Evolutionary conservation across 2,888 invertebrate species (phyloP).

Genomic region (Ceraclea dissimilis): DNA sequence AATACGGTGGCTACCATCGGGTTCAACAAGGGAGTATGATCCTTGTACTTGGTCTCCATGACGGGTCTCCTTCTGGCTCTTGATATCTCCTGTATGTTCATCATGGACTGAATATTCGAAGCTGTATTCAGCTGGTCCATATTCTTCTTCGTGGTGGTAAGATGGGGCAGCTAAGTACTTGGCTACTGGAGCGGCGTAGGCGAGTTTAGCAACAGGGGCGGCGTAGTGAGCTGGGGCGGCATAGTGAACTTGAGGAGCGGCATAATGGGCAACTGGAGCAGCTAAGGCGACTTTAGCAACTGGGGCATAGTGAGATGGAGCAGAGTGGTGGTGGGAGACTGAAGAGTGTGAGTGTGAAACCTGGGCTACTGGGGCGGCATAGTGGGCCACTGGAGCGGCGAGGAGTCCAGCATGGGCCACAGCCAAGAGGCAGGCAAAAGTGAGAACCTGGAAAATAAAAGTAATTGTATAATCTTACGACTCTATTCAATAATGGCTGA

Average conservation of each 20-base stretch:
- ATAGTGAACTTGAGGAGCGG: constrained; percentile 10
- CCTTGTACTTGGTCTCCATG: constrained; percentile 41
- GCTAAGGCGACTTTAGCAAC: constrained; percentile 3
- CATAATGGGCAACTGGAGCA: constrained; percentile 6
- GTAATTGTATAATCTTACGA: too few species aligned
- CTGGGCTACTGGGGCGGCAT: constrained; percentile 8
- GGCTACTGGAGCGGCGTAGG: constrained; percentile 17
- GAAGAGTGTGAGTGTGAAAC: not conserved
- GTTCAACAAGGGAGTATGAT: constrained; percentile 43
- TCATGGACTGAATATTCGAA: constrained; percentile 40
- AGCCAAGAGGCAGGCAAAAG: constrained; percentile 3
- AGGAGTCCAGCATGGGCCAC: constrained; percentile 1
- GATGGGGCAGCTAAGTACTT: constrained; percentile 13
- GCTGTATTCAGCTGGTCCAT: constrained; percentile 24
- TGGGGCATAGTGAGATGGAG: constrained; percentile 6
- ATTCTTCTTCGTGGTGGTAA: constrained; percentile 9
- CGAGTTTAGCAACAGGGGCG: constrained; percentile 21
- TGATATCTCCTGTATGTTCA: constrained; percentile 40
- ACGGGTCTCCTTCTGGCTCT: constrained; percentile 43
- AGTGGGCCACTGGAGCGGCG: constrained; percentile 14
- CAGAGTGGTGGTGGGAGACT: constrained; percentile 1
- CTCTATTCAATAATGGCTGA: too few species aligned
- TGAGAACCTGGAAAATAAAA: not conserved
- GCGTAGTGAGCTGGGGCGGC: constrained; percentile 17
- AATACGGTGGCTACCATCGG: constrained; percentile 42